Evolutionary conservation across 2,797 vertebrate species (phyloP).

Genomic region (Lemur catta): DNA sequence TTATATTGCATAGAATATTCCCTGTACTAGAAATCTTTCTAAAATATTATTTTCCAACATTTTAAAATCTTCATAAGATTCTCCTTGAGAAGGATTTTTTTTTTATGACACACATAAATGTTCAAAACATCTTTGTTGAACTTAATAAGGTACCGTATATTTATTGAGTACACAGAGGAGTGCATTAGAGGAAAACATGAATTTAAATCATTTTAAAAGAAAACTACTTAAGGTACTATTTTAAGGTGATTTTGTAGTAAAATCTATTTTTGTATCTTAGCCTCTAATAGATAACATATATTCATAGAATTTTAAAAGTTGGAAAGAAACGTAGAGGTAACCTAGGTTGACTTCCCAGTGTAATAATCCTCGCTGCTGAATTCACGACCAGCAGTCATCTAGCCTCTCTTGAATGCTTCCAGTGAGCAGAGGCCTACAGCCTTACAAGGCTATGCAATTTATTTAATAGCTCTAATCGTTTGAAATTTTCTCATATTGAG

Average conservation of each 20-base stretch:
- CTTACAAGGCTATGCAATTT: constrained; percentile 67
- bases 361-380: constrained; percentile 30
- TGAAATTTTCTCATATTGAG: constrained; percentile 71
- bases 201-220: constrained; percentile 61
- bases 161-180: constrained; percentile 31
- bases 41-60: constrained; percentile 36
- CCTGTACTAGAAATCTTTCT: constrained; percentile 25
- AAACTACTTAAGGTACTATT: constrained; percentile 48
- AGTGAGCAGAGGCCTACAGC: constrained; percentile 52
- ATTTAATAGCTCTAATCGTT: constrained; percentile 73
- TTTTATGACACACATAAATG: constrained; percentile 33
- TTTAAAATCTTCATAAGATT: constrained; percentile 37
- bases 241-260: constrained; percentile 59
- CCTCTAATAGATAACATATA: constrained; percentile 54
- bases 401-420: constrained; percentile 42
- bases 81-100: constrained; percentile 46
- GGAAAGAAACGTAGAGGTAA: constrained; percentile 9
- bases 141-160: constrained; percentile 43
- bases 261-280: constrained; percentile 54
- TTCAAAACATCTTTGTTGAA: constrained; percentile 62
- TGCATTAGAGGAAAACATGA: not conserved
- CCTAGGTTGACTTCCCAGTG: constrained; percentile 14
- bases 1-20: constrained; percentile 43
- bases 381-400: not conserved
- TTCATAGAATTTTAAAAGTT: constrained; percentile 56